Evolutionary conservation across 2,797 vertebrate genomes (phyloP).

Genomic region (Rhodeus uyekii): DNA sequence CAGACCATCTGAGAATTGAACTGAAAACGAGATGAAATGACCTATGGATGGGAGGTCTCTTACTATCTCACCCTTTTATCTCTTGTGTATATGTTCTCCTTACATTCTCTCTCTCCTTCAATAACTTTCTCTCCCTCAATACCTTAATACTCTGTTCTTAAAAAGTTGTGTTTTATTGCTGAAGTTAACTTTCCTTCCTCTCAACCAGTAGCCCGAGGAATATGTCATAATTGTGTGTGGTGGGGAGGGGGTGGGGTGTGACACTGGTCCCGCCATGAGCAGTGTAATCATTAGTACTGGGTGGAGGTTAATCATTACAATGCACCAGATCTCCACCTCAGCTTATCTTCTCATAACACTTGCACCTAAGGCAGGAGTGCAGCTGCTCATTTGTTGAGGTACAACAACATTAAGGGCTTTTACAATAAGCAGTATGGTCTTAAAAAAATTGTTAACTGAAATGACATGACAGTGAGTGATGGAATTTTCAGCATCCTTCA

Average conservation of each 20-base stretch:
- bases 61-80: constrained; percentile 22
- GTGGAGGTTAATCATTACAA: constrained; percentile 60
- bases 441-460: background rate
- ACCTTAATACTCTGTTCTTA: background rate
- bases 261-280: constrained; percentile 45
- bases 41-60: constrained; percentile 39
- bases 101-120: background rate
- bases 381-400: constrained; percentile 18
- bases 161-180: background rate
- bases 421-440: background rate
- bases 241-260: background rate
- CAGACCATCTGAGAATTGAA: constrained; percentile 32
- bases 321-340: constrained; percentile 42
- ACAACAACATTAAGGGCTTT: background rate
- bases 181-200: constrained; percentile 10
- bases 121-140: background rate
- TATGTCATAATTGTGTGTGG: constrained; percentile 41
- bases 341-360: constrained; percentile 57
- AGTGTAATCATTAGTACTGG: constrained; percentile 54
- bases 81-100: background rate
- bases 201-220: constrained; percentile 16
- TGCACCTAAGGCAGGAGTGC: constrained; percentile 21
- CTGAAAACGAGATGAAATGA: constrained; percentile 34
- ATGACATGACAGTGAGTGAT: background rate
- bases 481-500: background rate